Percentiles rank a stretch among this genome's conserved stretches.
These are phyloP conservation scores for Eustalomyia histrio DNA, from an alignment of 2,888 invertebrate species.

Conservation along the genomic window DNA sequence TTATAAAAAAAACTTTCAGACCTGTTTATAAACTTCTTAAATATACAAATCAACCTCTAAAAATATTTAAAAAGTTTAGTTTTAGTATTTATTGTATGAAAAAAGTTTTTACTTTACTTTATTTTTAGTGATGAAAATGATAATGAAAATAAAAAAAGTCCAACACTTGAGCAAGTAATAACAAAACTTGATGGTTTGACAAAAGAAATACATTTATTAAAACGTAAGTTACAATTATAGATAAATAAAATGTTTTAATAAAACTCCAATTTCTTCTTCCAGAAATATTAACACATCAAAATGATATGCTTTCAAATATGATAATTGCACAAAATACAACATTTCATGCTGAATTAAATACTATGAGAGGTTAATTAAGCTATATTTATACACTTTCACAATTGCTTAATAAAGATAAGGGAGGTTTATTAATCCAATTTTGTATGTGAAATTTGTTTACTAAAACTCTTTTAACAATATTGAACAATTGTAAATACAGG, in stretches of 20 bases:
- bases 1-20: no score
- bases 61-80: no score
- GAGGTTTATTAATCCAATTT: no score
- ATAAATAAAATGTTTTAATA: background rate
- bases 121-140: conserved; percentile 4
- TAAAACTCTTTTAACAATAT: no score
- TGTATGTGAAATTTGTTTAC: no score
- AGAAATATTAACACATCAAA: background rate
- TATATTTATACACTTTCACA: no score
- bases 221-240: background rate
- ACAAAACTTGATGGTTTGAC: conserved; percentile 3
- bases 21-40: no score
- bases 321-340: background rate
- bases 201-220: background rate
- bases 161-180: background rate
- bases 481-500: background rate
- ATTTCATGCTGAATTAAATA: background rate
- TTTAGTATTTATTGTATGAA: background rate
- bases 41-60: no score
- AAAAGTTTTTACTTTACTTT: background rate
- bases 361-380: background rate
- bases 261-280: background rate
- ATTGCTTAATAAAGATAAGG: no score
- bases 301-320: conserved; percentile 1
- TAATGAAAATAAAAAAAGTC: conserved; percentile 3